Percentiles rank a stretch among this genome's conserved stretches.
Evolutionary conservation across 2,797 vertebrate genomes (phyloP).

Genomic region (Acipenser transmontanus): DNA sequence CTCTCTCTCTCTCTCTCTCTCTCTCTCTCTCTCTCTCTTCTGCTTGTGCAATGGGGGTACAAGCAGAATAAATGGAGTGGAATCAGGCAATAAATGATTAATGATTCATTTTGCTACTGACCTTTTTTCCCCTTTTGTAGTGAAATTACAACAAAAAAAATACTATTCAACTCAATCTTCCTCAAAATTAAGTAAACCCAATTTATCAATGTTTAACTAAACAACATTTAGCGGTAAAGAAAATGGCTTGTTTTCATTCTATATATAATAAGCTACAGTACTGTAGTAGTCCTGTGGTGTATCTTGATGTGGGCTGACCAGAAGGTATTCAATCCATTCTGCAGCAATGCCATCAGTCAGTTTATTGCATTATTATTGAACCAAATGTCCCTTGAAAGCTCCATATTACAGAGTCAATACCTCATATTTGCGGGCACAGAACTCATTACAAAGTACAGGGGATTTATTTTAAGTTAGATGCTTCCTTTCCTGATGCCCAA

Average conservation of each 20-base stretch:
- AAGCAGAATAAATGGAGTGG: slow-evolving; percentile 2
- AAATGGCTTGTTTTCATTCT: not conserved
- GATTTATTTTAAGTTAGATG: slow-evolving; percentile 33
- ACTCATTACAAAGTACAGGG: slow-evolving; percentile 21
- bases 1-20: slow-evolving; percentile 2
- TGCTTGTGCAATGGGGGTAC: not conserved
- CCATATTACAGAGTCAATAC: slow-evolving; percentile 41
- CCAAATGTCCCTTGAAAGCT: slow-evolving; percentile 38
- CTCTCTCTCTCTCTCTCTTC: slow-evolving; percentile 19
- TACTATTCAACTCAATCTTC: not conserved
- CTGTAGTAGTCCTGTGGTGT: slow-evolving; percentile 21
- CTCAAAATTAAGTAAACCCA: not conserved
- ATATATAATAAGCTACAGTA: slow-evolving; percentile 7
- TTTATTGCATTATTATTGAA: slow-evolving; percentile 41
- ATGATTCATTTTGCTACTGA: slow-evolving; percentile 2
- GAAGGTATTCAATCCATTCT: slow-evolving; percentile 30
- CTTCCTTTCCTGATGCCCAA: slow-evolving; percentile 36
- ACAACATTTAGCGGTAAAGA: not conserved
- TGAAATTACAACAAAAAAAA: not conserved
- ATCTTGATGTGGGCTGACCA: slow-evolving; percentile 27
- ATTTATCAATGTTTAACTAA: not conserved
- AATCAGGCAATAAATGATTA: slow-evolving; percentile 2
- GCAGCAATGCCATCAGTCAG: slow-evolving; percentile 30
- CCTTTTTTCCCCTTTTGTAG: not conserved
- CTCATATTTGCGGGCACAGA: slow-evolving; percentile 35